Evolutionary conservation across 1,140 invertebrate genomes (phyloP), one percentile per base, ranked within the genome.

Genomic region (Drosophila ogumai): DNA sequence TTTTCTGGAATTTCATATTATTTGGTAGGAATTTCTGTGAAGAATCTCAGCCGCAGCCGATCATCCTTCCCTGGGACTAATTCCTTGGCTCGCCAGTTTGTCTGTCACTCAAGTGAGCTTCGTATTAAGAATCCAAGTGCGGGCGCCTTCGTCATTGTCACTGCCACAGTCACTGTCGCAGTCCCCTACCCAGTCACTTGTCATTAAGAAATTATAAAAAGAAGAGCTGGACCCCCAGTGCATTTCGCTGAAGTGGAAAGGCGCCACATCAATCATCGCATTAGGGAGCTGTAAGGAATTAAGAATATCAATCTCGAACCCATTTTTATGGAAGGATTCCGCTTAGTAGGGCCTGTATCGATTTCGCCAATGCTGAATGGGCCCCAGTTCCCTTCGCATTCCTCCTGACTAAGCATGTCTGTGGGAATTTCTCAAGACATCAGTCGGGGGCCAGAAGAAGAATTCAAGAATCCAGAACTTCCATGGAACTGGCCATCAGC

Each of bases 261-360:
- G 85, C 85, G 85, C 85, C 85, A 81, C 85, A 88, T 88, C 85
- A 79, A 88, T 88, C 85, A 88, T 84, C 73, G 80, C 40, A 79
- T 87, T 87, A 87, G 76, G 60, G 44, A 57, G 52, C 47, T 60
- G 69, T 55, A 65, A 67, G 67, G 43, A 63, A 84, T 71, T 73
- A 74, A 63, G 47, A 57, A 43, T 68, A 77, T 73, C 67, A 67
- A 64, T 76, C 56, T 68, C 68, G 63, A 54, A 38, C 50, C 32
- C 50, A 34, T 36, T 54, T 54, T 63, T 67, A 49, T 61, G 56
- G 65, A 54, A 73, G 19, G 36, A 58, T 36, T 47, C 58, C 52
- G 60, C 38, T 55, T 31, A 64, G 52, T 19, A 32, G 38, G n/a
- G n/a, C 9, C n/a, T 38, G 32, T 63, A 77, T 87, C 69, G 79